These are phyloP conservation scores for Cerceris ruficornis DNA, from an alignment of 2,888 invertebrate species.

Conservation along the genomic window DNA sequence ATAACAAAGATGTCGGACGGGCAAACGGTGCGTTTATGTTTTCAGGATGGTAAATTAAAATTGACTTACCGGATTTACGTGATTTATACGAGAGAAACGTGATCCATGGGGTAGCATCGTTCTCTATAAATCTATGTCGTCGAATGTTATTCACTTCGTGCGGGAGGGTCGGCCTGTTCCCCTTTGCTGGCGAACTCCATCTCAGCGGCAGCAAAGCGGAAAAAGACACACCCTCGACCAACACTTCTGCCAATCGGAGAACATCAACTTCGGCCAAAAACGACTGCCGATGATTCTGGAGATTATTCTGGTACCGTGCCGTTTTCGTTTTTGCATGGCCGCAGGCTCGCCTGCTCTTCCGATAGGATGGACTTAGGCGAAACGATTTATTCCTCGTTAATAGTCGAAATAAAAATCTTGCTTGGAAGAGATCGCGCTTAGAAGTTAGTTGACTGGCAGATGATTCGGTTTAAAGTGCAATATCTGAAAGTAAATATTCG, in stretches of 20 bases:
- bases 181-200: constrained; percentile 84
- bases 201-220: constrained; percentile 86
- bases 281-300: constrained; percentile 4
- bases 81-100: constrained; percentile 37
- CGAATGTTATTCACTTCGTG: constrained; percentile 65
- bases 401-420: no score
- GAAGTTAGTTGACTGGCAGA: no score
- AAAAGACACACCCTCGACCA: constrained; percentile 85
- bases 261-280: constrained; percentile 27
- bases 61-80: constrained; percentile 12
- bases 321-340: background rate
- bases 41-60: constrained; percentile 1
- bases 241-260: constrained; percentile 56
- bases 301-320: background rate
- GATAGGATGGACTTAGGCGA: background rate
- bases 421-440: no score
- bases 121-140: constrained; percentile 47
- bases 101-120: constrained; percentile 10
- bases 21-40: background rate
- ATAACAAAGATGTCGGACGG: background rate
- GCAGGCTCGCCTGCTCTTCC: background rate
- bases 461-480: no score
- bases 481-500: no score
- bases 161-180: constrained; percentile 83
- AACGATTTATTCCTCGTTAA: no score